Evolutionary conservation across 1,140 invertebrate species (phyloP).

Genomic region (Panulirus ornatus): DNA sequence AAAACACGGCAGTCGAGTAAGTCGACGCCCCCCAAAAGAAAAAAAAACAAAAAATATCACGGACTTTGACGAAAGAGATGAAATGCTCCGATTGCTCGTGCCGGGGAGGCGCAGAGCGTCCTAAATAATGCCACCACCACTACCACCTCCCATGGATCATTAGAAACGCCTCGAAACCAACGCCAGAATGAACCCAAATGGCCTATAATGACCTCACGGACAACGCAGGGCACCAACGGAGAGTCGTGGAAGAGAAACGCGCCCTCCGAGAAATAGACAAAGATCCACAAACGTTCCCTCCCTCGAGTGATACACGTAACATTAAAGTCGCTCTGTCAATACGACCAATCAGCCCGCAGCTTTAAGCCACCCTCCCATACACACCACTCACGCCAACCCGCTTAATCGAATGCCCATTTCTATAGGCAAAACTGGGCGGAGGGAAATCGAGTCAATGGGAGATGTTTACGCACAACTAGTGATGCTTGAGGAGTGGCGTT

Average conservation of each 20-base stretch:
- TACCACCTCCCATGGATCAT: not conserved
- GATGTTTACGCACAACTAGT: not conserved
- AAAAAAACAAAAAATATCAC: not conserved
- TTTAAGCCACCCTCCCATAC: conserved; percentile 62
- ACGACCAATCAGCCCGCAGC: conserved; percentile 63
- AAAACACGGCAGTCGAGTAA: not conserved
- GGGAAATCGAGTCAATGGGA: not conserved
- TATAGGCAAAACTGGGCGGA: not conserved
- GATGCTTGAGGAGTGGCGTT: not conserved
- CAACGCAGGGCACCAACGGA: not conserved
- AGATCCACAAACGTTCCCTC: conserved; percentile 24
- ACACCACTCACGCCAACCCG: conserved; percentile 49
- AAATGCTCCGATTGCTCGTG: no score
- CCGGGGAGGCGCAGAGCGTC: no score
- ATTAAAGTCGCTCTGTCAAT: conserved; percentile 66
- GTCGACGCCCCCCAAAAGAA: not conserved
- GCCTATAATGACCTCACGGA: not conserved
- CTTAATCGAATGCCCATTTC: conserved; percentile 21
- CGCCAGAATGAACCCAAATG: not conserved
- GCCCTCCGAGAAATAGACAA: conserved; percentile 32
- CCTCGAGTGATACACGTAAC: conserved; percentile 25
- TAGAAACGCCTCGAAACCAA: not conserved
- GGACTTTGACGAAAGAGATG: no score
- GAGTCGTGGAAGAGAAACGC: conserved; percentile 13
- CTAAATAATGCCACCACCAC: no score